Evolutionary conservation across 2,797 vertebrate genomes (phyloP), one percentile per base, ranked within the genome.

Genomic region (Cuniculus paca): DNA sequence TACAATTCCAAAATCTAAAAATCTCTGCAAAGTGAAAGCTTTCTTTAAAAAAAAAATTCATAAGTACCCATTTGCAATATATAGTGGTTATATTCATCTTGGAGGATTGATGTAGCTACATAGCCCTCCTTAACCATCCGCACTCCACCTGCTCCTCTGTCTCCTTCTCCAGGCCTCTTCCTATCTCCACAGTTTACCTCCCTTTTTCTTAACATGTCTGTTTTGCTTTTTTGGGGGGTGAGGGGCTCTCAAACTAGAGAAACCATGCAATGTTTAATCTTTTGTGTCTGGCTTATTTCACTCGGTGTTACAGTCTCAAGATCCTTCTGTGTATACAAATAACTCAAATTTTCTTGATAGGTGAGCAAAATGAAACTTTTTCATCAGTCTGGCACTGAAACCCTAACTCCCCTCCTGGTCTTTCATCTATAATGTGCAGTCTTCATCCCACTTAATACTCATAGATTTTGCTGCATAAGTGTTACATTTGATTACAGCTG

Each of bases 401-500:
- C 34, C 50, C 70, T 58, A 90, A 26, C 36, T 85, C n/a, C 28
- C 11, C 8, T 26, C 10, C 17, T 26, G 36, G 56, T 13, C 31
- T 52, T 77, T 74, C 39, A 4, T 65, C 0, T 36, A 22, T 4
- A 31, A 6, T 36, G 16, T 28, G 17, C 14, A 6, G 54, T 52
- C 54, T 54, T 82, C 42, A 61, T 50, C 45, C 78, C 42, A 68
- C 7, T 56, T 74, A 79, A 60, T 58, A 74, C 31, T 54, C 45
- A 54, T 54, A 31, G 9, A 81, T 77, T 93, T 65, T 48, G 42
- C n/a, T 88, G 22, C 20, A 89, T 16, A 94, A 93, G 72, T 75
- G 19, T 89, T 90, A 56, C 79, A 42, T 80, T 70, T 89, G 45
- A 89, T 89, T 70, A 48, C 17, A 90, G 26, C 58, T 80, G 22